Evolutionary conservation across 2,888 invertebrate species (phyloP), one percentile per base, ranked within the genome.

Genomic region (Sphaerophoria taeniata): DNA sequence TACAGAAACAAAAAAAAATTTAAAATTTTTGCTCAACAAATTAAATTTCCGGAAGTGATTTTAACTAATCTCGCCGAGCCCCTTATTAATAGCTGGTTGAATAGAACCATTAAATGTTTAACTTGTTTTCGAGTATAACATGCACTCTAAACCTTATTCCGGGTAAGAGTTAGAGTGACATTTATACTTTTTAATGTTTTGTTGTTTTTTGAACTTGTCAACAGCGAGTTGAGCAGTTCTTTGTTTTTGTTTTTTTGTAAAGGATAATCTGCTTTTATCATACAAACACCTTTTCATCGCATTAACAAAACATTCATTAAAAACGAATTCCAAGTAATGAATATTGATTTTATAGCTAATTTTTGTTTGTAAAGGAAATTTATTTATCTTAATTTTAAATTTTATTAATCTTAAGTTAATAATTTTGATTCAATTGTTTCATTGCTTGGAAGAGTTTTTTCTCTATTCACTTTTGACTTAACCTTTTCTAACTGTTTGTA

Each of bases 21-120:
- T 39, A 53, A 4, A 16, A n/a, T 53, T 53, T 0, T 36, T 67
- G 24, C 39, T 67, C 67, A 73, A 67, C 74, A 31, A 24, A 58
- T 49, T 53, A 58, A 43, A 56, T 43, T 14, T 63, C 61, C 76
- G 78, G 75, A 79, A 85, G 75, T 81, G 69, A 70, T 77, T 76
- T 86, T 71, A 75, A 79, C 56, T 53, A 16, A 33, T 78, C 75
- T 61, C 88, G 87, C 88, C 63, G 88, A 88, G 88, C 88, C 88
- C 88, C 88, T 87, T 47, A 88, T 69, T 83, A 51, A 67, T 45
- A 87, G 75, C 87, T 76, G 87, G 85, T 63, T 76, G 81, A 87
- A 79, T 86, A 80, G 82, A 87, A 69, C 78, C 47, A 5, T 34
- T 73, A 12, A 9, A 34, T 77, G 16, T 72, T 67, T 70, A 49